Conservation (phyloP, 2,113 vertebrate species). For the Cheilinus undulatus region DNA sequence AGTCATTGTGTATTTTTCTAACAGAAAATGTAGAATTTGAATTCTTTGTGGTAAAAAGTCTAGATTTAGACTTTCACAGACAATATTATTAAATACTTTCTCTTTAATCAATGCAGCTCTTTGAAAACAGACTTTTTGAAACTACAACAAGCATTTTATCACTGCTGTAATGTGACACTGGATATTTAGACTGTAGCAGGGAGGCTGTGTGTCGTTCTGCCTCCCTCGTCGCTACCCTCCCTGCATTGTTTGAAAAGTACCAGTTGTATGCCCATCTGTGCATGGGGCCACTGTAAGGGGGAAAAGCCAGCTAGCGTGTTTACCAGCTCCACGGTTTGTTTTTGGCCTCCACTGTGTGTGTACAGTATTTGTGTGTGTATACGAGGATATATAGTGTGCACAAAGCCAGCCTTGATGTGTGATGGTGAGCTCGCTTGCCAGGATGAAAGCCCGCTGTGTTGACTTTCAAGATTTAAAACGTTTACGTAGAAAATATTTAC, state of each 20-base stretch:
- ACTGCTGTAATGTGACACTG: conserved; percentile 27
- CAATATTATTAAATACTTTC: too few species aligned
- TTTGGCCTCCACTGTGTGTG: conserved; percentile 35
- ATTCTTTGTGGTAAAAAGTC: too few species aligned
- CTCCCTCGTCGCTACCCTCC: conserved; percentile 10
- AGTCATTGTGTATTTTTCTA: too few species aligned
- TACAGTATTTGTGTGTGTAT: conserved; percentile 17
- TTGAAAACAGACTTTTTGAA: conserved; percentile 5
- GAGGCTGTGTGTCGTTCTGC: background rate
- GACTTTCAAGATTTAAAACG: conserved; percentile 65
- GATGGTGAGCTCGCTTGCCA: conserved; percentile 35
- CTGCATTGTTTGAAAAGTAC: conserved; percentile 45
- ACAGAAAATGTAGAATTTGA: too few species aligned
- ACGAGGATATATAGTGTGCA: conserved; percentile 21
- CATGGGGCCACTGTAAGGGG: conserved; percentile 16
- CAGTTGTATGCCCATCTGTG: conserved; percentile 57
- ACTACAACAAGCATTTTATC: background rate
- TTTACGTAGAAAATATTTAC: conserved; percentile 63
- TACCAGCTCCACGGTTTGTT: conserved; percentile 60
- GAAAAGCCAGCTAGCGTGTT: conserved; percentile 52
- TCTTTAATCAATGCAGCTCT: conserved; percentile 27
- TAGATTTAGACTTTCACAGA: too few species aligned
- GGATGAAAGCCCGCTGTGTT: conserved; percentile 48
- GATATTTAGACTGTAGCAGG: background rate
- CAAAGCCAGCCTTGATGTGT: conserved; percentile 42